These are phyloP conservation scores for Myotis pilosus DNA, from an alignment of 2,797 vertebrate species.

Conservation along the genomic window DNA sequence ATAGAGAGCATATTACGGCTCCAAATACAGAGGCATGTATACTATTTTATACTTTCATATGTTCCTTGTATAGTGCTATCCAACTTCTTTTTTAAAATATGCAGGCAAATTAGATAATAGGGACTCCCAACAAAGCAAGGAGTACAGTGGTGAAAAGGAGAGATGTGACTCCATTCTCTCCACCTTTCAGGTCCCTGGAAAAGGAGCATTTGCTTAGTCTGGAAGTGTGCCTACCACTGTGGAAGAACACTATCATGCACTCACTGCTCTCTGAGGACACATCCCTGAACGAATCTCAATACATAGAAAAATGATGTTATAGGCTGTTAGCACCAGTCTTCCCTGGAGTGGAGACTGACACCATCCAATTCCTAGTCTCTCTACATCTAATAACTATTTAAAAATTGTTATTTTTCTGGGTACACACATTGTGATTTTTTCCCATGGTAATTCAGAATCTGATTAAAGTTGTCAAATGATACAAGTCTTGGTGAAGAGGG, in stretches of 20 bases:
- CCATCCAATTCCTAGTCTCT: neutral
- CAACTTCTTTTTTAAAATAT: neutral
- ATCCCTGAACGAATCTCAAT: neutral
- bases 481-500: neutral
- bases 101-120: constrained; percentile 30
- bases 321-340: neutral
- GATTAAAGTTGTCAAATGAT: neutral
- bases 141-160: neutral
- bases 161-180: neutral
- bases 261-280: neutral
- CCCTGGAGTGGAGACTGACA: neutral
- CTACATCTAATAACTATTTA: neutral
- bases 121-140: neutral
- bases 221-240: neutral
- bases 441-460: neutral
- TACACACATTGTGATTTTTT: neutral
- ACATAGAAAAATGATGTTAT: neutral
- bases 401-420: neutral
- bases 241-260: neutral
- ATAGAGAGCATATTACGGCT: constrained; percentile 22
- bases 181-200: neutral
- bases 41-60: constrained; percentile 48
- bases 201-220: neutral
- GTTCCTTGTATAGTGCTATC: constrained; percentile 12
- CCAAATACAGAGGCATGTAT: neutral